A percentile compares a stretch with the other conserved stretches of the same genome.
These are phyloP conservation scores for Lordiphosa fenestrarum DNA, from an alignment of 2,888 invertebrate genomes.

Conservation along the genomic window DNA sequence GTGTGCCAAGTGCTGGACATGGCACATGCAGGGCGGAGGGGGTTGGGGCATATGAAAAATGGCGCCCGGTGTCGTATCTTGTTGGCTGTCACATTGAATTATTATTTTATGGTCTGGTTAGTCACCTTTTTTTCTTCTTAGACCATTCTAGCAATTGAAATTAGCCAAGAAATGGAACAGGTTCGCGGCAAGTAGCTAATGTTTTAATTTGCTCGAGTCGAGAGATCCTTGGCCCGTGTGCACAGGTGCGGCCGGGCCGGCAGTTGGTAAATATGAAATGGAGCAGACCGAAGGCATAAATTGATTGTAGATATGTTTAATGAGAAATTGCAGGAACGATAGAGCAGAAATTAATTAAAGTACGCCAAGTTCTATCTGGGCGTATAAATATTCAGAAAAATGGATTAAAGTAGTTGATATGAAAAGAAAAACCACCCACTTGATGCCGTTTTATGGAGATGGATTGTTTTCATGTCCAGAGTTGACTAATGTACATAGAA, in stretches of 20 bases:
- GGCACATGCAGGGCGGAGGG: constrained; percentile 1
- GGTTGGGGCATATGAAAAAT: constrained; percentile 57
- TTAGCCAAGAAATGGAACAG: constrained; percentile 53
- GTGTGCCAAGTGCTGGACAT: constrained; percentile 39
- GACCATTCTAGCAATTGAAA: constrained; percentile 34
- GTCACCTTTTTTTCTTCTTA: too few species aligned
- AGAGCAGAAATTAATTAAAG: not conserved
- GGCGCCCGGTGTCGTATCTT: constrained; percentile 66
- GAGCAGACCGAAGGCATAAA: constrained; percentile 25
- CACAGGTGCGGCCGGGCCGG: constrained; percentile 32
- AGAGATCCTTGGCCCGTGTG: constrained; percentile 4
- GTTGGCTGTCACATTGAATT: constrained; percentile 70
- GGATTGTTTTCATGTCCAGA: too few species aligned
- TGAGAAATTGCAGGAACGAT: not conserved
- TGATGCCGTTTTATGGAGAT: too few species aligned
- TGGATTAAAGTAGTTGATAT: not conserved
- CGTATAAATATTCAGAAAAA: not conserved
- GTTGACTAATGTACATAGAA: too few species aligned
- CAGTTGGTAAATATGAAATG: constrained; percentile 32
- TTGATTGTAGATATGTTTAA: constrained; percentile 2
- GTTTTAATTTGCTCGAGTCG: constrained; percentile 51
- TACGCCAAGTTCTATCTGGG: too few species aligned
- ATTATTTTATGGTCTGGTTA: constrained; percentile 64
- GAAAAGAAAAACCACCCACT: too few species aligned
- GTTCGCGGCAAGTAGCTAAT: constrained; percentile 41